Conservation (phyloP, 2,113 vertebrate species). For the Ellobius talpinus region DNA sequence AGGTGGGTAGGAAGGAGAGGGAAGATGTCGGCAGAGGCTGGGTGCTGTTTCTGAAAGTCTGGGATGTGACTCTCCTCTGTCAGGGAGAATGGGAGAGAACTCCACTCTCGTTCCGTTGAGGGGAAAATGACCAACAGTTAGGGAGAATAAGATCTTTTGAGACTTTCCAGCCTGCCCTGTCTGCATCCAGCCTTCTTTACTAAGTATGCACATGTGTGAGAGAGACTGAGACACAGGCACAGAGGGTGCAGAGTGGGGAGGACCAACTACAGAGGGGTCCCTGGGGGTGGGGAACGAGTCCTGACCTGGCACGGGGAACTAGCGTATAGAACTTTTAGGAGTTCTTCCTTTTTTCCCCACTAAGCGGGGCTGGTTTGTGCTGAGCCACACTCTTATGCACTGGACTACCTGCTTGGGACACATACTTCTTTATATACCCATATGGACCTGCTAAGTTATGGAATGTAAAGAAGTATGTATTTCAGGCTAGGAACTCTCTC, state of each 20-base stretch:
- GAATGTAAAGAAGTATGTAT: conserved; percentile 99
- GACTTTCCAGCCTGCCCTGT: conserved; percentile 12
- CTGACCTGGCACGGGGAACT: fast-evolving
- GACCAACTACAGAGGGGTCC: background rate
- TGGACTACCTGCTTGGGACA: conserved; percentile 94
- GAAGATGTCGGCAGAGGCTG: fast-evolving
- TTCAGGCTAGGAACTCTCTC: conserved; percentile 91
- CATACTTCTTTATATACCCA: conserved; percentile 99
- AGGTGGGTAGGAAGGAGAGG: background rate
- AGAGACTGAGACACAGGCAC: background rate
- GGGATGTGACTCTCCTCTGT: background rate
- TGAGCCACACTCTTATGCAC: conserved; percentile 21
- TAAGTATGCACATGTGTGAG: background rate
- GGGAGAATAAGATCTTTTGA: background rate
- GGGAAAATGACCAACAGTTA: conserved; percentile 40
- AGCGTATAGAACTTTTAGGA: background rate
- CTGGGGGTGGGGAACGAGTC: too few species aligned
- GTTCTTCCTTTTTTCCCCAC: too few species aligned
- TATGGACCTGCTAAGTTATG: conserved; percentile 98
- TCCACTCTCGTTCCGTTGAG: background rate
- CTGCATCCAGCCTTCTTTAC: conserved; percentile 1
- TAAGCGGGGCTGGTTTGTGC: background rate
- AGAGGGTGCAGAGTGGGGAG: background rate
- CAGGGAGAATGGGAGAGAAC: background rate
- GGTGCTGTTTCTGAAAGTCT: conserved; percentile 47